phyloP scores from a whole-genome alignment of 1,140 invertebrate species.

The Aphis craccivora region DNA sequence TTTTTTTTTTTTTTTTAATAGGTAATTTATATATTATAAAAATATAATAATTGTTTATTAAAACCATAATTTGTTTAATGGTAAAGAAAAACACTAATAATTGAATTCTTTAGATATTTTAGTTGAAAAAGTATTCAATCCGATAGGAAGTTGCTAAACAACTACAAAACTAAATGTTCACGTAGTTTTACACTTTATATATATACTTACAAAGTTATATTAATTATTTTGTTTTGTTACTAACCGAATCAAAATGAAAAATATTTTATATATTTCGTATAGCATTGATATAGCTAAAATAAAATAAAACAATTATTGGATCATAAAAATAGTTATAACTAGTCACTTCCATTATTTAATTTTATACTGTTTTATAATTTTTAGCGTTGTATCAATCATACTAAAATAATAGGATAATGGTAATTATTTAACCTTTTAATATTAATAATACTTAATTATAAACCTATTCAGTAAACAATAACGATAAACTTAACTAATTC shows the following conservation, averaged over 20 bases:
- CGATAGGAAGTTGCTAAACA: background rate
- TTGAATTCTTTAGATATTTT: background rate
- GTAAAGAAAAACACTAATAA: background rate
- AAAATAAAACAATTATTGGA: background rate
- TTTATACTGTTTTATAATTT: background rate
- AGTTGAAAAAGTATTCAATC: conserved; percentile 9
- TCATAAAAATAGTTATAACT: too few relatives aligned
- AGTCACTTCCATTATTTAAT: too few relatives aligned
- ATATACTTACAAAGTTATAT: background rate
- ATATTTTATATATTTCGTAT: background rate
- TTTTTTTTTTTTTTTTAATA: background rate
- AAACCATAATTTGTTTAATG: background rate
- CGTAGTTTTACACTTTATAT: background rate
- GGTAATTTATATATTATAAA: background rate
- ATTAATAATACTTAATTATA: background rate
- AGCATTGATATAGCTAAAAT: too few relatives aligned
- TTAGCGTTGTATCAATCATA: background rate
- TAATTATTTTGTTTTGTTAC: background rate
- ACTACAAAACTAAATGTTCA: background rate
- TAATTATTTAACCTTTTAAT: background rate
- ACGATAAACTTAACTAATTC: background rate
- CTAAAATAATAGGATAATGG: background rate
- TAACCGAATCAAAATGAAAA: background rate
- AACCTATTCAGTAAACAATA: background rate
- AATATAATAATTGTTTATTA: background rate